Conservation (phyloP, 2,888 invertebrate genomes). For the Arrhopalites spinosus region DNA sequence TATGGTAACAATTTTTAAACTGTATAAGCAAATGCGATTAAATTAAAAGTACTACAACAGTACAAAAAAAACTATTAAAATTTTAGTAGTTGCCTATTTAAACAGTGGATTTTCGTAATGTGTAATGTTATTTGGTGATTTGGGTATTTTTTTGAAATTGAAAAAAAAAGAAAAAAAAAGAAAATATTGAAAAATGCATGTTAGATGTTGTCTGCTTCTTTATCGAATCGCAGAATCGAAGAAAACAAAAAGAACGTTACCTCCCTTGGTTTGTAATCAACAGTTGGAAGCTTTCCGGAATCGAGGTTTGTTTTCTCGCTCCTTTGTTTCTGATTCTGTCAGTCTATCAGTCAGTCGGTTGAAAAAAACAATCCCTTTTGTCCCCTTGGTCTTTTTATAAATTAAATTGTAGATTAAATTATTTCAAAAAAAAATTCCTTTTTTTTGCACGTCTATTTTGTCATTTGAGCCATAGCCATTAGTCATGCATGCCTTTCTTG, state of each 20-base stretch:
- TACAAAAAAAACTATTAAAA: no score
- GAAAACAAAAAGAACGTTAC: conserved; percentile 55
- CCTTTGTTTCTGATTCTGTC: conserved; percentile 11
- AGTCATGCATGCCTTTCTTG: conserved; percentile 21
- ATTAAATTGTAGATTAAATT: neutral
- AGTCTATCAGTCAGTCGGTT: conserved; percentile 8
- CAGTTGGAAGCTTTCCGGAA: conserved; percentile 54
- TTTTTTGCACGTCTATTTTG: neutral
- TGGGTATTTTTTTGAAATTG: conserved; percentile 32
- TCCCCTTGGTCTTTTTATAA: neutral
- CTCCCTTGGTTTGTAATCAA: conserved; percentile 55
- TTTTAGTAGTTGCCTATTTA: no score
- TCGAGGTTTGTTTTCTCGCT: conserved; percentile 53
- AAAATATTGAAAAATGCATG: no score
- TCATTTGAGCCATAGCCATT: no score
- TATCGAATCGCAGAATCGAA: conserved; percentile 52
- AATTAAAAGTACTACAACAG: no score
- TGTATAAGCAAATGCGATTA: no score
- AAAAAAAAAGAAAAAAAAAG: no score
- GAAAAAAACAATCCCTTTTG: neutral
- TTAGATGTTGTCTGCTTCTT: conserved; percentile 45
- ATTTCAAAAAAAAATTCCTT: neutral
- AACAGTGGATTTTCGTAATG: conserved; percentile 22
- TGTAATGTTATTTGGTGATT: conserved; percentile 35
- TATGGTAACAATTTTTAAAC: no score